phyloP scores from a whole-genome alignment of 37 sponge, comb jelly and placozoan genomes.

The Halichondria panicea region DNA sequence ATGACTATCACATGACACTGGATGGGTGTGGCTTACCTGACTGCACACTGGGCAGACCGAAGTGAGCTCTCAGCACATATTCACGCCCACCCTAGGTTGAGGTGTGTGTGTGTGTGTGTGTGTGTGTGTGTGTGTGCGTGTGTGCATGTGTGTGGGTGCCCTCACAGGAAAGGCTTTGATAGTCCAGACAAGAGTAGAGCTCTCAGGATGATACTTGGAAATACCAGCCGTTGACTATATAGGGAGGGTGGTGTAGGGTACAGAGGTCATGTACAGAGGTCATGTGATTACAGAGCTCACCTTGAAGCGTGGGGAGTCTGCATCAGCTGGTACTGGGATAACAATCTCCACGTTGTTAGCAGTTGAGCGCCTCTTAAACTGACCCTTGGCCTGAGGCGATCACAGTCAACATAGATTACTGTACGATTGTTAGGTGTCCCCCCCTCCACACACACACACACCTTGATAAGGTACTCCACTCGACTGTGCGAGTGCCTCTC shows the following conservation, averaged over 20 bases:
- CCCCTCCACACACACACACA: too few species aligned
- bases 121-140: constrained; percentile 8
- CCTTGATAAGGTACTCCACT: constrained; percentile 97
- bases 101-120: constrained; percentile 2
- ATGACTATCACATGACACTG: neutral
- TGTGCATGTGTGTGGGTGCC: neutral
- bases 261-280: neutral
- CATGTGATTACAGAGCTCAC: constrained; percentile 26
- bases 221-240: constrained; percentile 63
- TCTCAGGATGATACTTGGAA: constrained; percentile 92
- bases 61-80: constrained; percentile 92
- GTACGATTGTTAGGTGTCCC: too few species aligned
- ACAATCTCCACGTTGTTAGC: constrained; percentile 94
- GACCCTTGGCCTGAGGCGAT: constrained; percentile 86
- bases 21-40: constrained; percentile 49
- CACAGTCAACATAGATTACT: too few species aligned
- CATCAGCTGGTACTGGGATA: constrained; percentile 96
- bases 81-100: constrained; percentile 88
- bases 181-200: constrained; percentile 83
- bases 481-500: constrained; percentile 97
- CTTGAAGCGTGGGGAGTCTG: constrained; percentile 90
- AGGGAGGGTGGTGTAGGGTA: neutral
- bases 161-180: constrained; percentile 96
- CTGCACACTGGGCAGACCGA: constrained; percentile 94
- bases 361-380: constrained; percentile 94